These are phyloP conservation scores for Phycodurus eques DNA, from an alignment of 2,113 vertebrate species.

Conservation along the genomic window DNA sequence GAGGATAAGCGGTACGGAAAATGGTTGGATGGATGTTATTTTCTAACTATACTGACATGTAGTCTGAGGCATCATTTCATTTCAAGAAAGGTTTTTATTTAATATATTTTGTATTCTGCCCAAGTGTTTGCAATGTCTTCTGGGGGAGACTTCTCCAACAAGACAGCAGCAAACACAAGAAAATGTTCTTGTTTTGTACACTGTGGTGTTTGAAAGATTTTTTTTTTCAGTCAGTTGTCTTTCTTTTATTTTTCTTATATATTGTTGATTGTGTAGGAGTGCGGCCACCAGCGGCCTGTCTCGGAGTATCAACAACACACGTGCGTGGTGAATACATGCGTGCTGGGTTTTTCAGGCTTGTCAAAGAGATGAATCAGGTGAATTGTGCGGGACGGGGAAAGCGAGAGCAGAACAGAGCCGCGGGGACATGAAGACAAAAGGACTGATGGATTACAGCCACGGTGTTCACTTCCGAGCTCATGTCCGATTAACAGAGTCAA, in stretches of 20 bases:
- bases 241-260: constrained; percentile 2
- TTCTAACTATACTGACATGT: background rate
- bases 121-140: background rate
- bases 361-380: constrained; percentile 59
- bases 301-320: constrained; percentile 23
- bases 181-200: background rate
- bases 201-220: constrained; percentile 10
- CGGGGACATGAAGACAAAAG: constrained; percentile 62
- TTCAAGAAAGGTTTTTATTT: constrained; percentile 6
- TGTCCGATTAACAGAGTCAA: constrained; percentile 65
- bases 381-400: constrained; percentile 59
- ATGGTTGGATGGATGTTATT: background rate
- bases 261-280: constrained; percentile 20
- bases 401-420: constrained; percentile 54
- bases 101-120: background rate
- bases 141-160: background rate
- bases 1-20: no score
- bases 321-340: constrained; percentile 36
- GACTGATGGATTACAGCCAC: constrained; percentile 67
- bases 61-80: constrained; percentile 4
- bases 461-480: constrained; percentile 49
- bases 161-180: background rate
- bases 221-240: background rate
- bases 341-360: constrained; percentile 53
- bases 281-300: constrained; percentile 17